Conservation (phyloP, 2,888 invertebrate species). For the Drosophila limbata region DNA sequence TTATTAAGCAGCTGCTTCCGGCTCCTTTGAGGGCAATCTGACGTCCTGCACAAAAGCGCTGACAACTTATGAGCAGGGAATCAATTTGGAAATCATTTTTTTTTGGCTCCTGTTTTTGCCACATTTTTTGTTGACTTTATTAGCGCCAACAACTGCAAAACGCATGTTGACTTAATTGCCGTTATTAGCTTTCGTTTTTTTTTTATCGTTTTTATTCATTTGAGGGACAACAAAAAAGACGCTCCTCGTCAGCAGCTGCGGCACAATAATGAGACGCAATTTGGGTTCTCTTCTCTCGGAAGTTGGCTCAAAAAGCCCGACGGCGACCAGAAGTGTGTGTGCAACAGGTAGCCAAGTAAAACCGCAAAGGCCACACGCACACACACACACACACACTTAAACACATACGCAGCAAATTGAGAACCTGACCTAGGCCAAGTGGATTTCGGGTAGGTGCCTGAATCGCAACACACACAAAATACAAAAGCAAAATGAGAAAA, state of each 20-base stretch:
- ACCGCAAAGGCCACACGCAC: conserved; percentile 72
- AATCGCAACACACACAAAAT: conserved; percentile 13
- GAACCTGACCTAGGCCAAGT: conserved; percentile 80
- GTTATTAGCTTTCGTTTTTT: conserved; percentile 66
- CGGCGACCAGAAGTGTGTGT: conserved; percentile 24
- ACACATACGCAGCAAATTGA: conserved; percentile 37
- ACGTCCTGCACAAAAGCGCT: conserved; percentile 39
- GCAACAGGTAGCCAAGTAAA: conserved; percentile 73
- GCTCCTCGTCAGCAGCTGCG: conserved; percentile 67
- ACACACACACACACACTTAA: conserved; percentile 23
- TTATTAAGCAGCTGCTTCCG: conserved; percentile 48
- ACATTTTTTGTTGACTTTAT: conserved; percentile 59
- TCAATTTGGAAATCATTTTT: conserved; percentile 62
- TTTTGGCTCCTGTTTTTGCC: conserved; percentile 37
- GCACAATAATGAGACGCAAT: conserved; percentile 65
- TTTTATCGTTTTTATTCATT: conserved; percentile 3
- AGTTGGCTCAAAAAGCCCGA: conserved; percentile 29
- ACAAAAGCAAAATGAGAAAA: conserved; percentile 20
- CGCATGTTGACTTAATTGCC: conserved; percentile 74
- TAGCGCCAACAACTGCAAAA: conserved; percentile 65
- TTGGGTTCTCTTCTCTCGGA: conserved; percentile 32
- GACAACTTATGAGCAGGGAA: conserved; percentile 58
- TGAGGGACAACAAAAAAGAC: conserved; percentile 3
- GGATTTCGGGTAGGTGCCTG: conserved; percentile 75
- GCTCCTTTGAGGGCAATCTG: conserved; percentile 20